Percentiles rank a stretch among this genome's conserved stretches.
phyloP scores from a whole-genome alignment of 2,797 vertebrate genomes.

The Paedocypris micromegethes region DNA sequence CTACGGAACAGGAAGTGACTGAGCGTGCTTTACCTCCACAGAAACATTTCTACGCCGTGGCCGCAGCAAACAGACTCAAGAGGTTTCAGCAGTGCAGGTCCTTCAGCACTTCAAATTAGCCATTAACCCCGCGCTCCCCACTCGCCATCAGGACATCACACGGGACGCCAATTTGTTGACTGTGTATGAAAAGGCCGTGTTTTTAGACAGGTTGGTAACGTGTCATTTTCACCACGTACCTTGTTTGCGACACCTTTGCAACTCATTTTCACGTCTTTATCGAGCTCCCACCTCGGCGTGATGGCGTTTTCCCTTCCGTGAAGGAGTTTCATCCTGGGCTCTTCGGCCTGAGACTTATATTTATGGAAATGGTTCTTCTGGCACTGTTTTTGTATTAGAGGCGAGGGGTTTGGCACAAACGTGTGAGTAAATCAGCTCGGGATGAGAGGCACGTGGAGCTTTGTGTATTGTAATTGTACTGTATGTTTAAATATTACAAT shows the following conservation, averaged over 20 bases:
- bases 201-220: constrained; percentile 1
- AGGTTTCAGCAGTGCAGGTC: constrained; percentile 64
- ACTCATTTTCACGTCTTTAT: constrained; percentile 21
- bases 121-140: background rate
- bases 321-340: constrained; percentile 43
- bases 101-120: constrained; percentile 35
- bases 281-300: constrained; percentile 16
- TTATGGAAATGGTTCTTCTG: background rate
- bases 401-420: no score
- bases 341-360: constrained; percentile 17
- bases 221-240: background rate
- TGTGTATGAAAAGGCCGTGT: constrained; percentile 2
- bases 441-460: no score
- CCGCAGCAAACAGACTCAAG: constrained; percentile 80
- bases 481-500: no score
- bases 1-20: no score
- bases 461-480: no score
- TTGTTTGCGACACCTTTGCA: constrained; percentile 16
- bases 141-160: background rate
- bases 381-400: constrained; percentile 8
- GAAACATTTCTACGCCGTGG: constrained; percentile 83
- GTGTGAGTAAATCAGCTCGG: no score
- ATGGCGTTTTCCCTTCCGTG: constrained; percentile 53
- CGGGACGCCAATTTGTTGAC: background rate
- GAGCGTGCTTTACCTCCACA: constrained; percentile 48